phyloP scores from a whole-genome alignment of 2,888 invertebrate species.

The Tetrapedia diversipes region DNA sequence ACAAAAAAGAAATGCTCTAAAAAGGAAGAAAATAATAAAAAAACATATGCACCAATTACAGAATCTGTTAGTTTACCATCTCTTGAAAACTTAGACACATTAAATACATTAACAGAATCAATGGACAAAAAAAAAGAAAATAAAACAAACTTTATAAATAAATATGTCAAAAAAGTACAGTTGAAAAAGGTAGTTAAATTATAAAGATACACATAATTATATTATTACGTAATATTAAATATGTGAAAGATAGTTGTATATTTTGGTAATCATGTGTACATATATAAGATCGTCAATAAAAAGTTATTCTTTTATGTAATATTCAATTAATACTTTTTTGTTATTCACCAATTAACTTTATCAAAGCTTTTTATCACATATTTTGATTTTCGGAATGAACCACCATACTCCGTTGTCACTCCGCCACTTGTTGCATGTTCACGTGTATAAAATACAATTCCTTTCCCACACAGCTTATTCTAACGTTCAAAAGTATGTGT shows the following conservation, averaged over 20 bases:
- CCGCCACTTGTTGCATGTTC: not conserved
- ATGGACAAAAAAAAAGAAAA: constrained; percentile 35
- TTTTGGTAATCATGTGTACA: constrained; percentile 17
- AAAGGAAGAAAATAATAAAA: constrained; percentile 33
- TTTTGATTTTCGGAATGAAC: too few species aligned
- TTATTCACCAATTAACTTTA: not conserved
- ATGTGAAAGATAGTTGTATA: constrained; percentile 2
- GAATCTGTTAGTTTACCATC: constrained; percentile 66
- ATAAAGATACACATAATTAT: constrained; percentile 34
- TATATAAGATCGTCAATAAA: constrained; percentile 19
- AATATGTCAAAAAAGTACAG: constrained; percentile 69
- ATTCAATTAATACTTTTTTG: constrained; percentile 2
- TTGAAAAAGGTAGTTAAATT: constrained; percentile 64
- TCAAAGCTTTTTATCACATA: too few species aligned
- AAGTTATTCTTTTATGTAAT: not conserved
- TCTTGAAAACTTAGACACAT: constrained; percentile 56
- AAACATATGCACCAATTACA: constrained; percentile 45
- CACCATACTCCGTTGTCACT: too few species aligned
- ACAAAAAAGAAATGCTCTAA: constrained; percentile 40
- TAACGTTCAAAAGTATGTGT: too few species aligned
- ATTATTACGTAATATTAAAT: not conserved
- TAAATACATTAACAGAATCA: constrained; percentile 17
- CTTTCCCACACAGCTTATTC: too few species aligned
- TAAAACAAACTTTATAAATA: constrained; percentile 66
- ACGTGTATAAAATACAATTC: too few species aligned